Base-by-base conservation (phyloP, 2,888 invertebrate species). In the Lumbricus terrestris region DNA sequence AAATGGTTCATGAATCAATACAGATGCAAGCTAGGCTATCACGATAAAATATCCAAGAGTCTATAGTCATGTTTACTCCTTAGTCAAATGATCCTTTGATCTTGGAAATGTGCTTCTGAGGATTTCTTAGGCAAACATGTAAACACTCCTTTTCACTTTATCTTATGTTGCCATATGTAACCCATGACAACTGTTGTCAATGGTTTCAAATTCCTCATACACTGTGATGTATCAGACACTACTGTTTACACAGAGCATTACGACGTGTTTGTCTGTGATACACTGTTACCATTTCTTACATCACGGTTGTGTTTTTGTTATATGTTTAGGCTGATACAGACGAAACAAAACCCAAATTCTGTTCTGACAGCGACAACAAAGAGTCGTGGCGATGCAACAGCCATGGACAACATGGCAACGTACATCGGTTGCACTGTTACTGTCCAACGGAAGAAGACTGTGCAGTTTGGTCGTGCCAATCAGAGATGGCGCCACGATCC, bases 391-490 rank as follows among this genome's bases (percentile, higher is more conserved):
- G n/a, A n/a, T n/a, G 92, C 92, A 37, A 93, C 93, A 88, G 93
- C 93, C n/a, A 91, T 90, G 1, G 92, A 93, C 34, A 92, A 92
- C 29, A 91, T 92, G 88, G 93, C 93, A 90, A 92, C 93, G 91
- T 94, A 94, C 91, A 91, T 92, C 38, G 93, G 93, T 16, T 94
- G 94, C 90, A 92, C 93, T 40, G 93, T 95, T 88, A 93, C 92
- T n/a, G 91, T 95, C n/a, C 94, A 94, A 92, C 92, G 92, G 38
- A 91, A 93, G 23, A 93, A 93, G 88, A 92, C 91, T 34, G 93
- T 93, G 88, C 93, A 93, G 91, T 94, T 93, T 92, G 95, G 95
- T 88, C 93, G 94, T 83, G 94, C 95, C 38, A 94, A 95, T 90
- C 95, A 95, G 93, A 92, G 93, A 85, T 95, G 94, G 94, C 90